phyloP scores from a whole-genome alignment of 2,888 invertebrate genomes.

The Microctonus brassicae region DNA sequence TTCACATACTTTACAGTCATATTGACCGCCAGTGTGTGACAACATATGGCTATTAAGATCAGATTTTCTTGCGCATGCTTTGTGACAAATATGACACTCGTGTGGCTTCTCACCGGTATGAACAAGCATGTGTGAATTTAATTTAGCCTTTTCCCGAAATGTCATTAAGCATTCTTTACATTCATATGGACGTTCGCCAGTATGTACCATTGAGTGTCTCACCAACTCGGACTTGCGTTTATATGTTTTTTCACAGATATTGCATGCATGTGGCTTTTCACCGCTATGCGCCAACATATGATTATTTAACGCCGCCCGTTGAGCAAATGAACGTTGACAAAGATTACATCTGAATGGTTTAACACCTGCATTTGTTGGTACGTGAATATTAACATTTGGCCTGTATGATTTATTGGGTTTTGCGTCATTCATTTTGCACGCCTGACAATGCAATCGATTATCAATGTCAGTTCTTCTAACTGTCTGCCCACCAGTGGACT shows the following conservation, averaged over 20 bases:
- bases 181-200: conserved; percentile 65
- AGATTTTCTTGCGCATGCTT: conserved; percentile 65
- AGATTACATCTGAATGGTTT: conserved; percentile 63
- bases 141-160: conserved; percentile 64
- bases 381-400: conserved; percentile 58
- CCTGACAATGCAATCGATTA: conserved; percentile 31
- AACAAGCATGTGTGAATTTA: conserved; percentile 66
- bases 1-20: conserved; percentile 65
- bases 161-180: conserved; percentile 67
- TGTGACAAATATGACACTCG: conserved; percentile 65
- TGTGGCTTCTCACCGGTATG: conserved; percentile 67
- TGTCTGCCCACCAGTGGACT: neutral
- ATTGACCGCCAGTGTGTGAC: conserved; percentile 65
- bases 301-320: conserved; percentile 63
- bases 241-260: conserved; percentile 64
- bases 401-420: conserved; percentile 39
- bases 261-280: conserved; percentile 64
- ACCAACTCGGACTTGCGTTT: conserved; percentile 65
- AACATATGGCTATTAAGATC: conserved; percentile 67
- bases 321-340: conserved; percentile 61
- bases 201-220: conserved; percentile 65
- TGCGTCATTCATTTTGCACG: conserved; percentile 40
- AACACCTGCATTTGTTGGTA: conserved; percentile 46
- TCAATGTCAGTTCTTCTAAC: neutral
- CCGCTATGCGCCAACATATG: conserved; percentile 65